Conservation (phyloP, 2,797 vertebrate genomes). For the Yasuhikotakia modesta region DNA sequence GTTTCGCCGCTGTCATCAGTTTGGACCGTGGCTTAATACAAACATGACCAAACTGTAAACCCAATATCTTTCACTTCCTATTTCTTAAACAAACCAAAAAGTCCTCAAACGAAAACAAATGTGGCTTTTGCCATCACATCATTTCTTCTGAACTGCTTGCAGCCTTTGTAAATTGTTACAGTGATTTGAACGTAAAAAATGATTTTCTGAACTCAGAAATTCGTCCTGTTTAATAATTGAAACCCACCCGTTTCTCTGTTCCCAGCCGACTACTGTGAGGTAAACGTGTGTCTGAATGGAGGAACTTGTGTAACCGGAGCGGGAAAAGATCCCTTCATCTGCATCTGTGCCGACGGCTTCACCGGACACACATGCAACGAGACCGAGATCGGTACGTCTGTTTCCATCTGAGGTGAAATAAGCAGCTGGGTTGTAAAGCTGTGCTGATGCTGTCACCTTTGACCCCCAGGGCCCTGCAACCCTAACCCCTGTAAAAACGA, state of each 20-base stretch:
- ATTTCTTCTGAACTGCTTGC: too few relatives aligned
- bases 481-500: slow-evolving; percentile 90
- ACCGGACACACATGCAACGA: slow-evolving; percentile 87
- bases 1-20: slow-evolving; percentile 68
- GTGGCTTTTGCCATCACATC: too few relatives aligned
- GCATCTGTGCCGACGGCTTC: slow-evolving; percentile 89
- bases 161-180: not conserved
- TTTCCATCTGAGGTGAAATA: not conserved
- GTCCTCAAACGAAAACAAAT: too few relatives aligned
- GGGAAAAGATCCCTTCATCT: slow-evolving; percentile 80
- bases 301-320: slow-evolving; percentile 84
- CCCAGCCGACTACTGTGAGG: slow-evolving; percentile 85
- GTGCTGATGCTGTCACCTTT: slow-evolving; percentile 18
- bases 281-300: slow-evolving; percentile 86
- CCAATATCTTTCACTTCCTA: slow-evolving; percentile 45
- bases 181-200: not conserved
- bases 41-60: slow-evolving; percentile 35
- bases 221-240: not conserved
- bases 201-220: not conserved
- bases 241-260: slow-evolving; percentile 18
- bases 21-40: slow-evolving; percentile 34
- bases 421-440: not conserved
- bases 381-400: slow-evolving; percentile 81
- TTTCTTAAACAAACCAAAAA: slow-evolving; percentile 10
- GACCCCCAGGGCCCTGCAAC: slow-evolving; percentile 83